Conservation (phyloP, 2,888 invertebrate species). For the Epistrophella euchroma region DNA sequence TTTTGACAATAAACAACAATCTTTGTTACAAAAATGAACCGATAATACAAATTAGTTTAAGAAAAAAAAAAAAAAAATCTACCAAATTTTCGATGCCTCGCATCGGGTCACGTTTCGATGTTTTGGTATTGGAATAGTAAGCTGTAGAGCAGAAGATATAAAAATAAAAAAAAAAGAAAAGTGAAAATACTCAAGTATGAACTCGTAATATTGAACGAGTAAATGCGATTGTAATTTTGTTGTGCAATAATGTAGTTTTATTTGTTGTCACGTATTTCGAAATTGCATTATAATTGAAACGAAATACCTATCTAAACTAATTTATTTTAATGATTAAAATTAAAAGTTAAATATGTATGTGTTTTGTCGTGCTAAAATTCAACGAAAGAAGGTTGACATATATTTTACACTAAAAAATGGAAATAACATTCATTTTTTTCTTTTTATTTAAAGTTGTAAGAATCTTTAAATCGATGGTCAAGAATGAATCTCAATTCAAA, state of each 20-base stretch:
- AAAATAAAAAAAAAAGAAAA: slow-evolving; percentile 40
- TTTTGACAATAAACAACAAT: not conserved
- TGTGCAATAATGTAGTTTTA: slow-evolving; percentile 31
- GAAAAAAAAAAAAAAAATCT: not conserved
- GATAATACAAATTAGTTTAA: slow-evolving; percentile 27
- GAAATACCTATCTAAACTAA: not conserved
- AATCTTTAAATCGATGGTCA: too few species aligned
- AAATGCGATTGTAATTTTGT: not conserved
- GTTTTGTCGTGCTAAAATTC: not conserved
- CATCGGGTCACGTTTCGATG: slow-evolving; percentile 60
- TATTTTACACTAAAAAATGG: not conserved
- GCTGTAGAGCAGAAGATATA: not conserved
- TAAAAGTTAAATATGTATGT: not conserved
- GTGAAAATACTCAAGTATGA: slow-evolving; percentile 37
- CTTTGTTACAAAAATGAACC: slow-evolving; percentile 16
- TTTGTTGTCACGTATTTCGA: slow-evolving; percentile 61
- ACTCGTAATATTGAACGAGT: not conserved
- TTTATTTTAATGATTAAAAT: not conserved
- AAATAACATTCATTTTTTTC: too few species aligned
- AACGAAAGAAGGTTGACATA: not conserved
- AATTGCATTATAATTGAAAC: slow-evolving; percentile 34
- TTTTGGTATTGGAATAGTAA: slow-evolving; percentile 30
- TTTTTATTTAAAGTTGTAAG: too few species aligned
- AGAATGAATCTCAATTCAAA: too few species aligned
- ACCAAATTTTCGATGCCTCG: slow-evolving; percentile 39